phyloP scores from a whole-genome alignment of 2,113 vertebrate species.

The Caranx ignobilis region DNA sequence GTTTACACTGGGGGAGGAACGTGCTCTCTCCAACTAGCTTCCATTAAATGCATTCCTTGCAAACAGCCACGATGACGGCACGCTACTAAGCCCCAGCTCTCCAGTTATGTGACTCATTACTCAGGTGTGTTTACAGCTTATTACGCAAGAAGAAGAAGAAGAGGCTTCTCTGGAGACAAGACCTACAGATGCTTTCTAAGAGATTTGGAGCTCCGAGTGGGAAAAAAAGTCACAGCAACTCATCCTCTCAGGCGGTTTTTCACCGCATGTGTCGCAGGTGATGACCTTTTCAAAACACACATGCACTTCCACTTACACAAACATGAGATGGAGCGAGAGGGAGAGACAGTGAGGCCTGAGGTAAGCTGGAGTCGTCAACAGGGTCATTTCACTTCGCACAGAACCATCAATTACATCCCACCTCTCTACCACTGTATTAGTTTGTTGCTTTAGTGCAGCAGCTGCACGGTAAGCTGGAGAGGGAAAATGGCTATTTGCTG shows the following conservation, averaged over 20 bases:
- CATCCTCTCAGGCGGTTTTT: slow-evolving; percentile 13
- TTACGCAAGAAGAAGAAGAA: slow-evolving; percentile 24
- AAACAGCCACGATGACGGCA: slow-evolving; percentile 61
- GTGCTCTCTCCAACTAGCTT: slow-evolving; percentile 48
- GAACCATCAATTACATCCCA: slow-evolving; percentile 53
- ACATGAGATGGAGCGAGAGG: slow-evolving; percentile 17
- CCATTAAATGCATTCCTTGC: slow-evolving; percentile 75
- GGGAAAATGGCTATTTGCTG: slow-evolving; percentile 52
- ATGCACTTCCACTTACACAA: slow-evolving; percentile 14
- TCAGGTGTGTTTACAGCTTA: slow-evolving; percentile 71
- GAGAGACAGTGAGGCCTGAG: slow-evolving; percentile 1
- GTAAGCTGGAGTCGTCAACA: slow-evolving; percentile 6
- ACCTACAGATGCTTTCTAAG: background rate
- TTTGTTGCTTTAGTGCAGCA: slow-evolving; percentile 51
- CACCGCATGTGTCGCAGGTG: slow-evolving; percentile 41
- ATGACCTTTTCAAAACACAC: slow-evolving; percentile 48
- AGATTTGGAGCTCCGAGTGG: slow-evolving; percentile 13
- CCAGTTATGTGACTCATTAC: slow-evolving; percentile 63
- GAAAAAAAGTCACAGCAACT: slow-evolving; percentile 32
- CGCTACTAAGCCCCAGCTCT: slow-evolving; percentile 48
- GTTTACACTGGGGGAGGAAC: slow-evolving; percentile 42
- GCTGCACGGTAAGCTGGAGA: slow-evolving; percentile 25
- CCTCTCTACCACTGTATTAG: slow-evolving; percentile 24
- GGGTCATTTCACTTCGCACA: slow-evolving; percentile 44
- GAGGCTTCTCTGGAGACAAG: slow-evolving; percentile 14